phyloP scores from a whole-genome alignment of 23 tunicate species.

The Styela plicata region DNA sequence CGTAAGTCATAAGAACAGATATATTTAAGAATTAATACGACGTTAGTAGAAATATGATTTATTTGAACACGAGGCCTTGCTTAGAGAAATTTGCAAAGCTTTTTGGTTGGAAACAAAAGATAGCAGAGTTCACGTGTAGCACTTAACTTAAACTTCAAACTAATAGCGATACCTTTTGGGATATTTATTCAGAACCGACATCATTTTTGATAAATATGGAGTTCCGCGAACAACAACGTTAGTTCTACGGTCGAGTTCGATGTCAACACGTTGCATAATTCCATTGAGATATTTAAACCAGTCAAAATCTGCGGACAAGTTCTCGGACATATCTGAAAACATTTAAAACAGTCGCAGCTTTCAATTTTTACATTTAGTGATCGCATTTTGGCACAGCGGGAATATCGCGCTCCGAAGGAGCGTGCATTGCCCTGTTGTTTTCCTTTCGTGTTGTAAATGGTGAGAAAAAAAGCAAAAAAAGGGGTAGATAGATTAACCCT shows the following conservation, averaged over 20 bases:
- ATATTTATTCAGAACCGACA: neutral
- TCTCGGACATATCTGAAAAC: neutral
- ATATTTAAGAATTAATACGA: too few species aligned
- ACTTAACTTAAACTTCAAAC: neutral
- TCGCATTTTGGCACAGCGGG: too few species aligned
- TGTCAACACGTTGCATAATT: slow-evolving; percentile 15
- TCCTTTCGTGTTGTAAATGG: too few species aligned
- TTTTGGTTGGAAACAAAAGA: neutral
- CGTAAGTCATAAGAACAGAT: neutral
- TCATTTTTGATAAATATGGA: slow-evolving; percentile 27
- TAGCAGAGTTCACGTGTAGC: neutral
- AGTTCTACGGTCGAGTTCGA: neutral
- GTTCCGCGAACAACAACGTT: slow-evolving; percentile 52
- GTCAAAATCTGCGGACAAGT: slow-evolving; percentile 21
- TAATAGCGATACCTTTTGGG: neutral
- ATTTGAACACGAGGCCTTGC: neutral
- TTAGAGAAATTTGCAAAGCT: neutral
- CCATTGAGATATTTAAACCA: slow-evolving; percentile 43
- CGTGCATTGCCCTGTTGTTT: too few species aligned
- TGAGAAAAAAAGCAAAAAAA: too few species aligned
- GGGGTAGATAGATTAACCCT: too few species aligned
- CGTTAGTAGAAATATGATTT: neutral
- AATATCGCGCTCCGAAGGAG: too few species aligned
- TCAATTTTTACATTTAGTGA: too few species aligned
- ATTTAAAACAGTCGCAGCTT: too few species aligned